Evolutionary conservation across 2,797 vertebrate species (phyloP), one percentile per base, ranked within the genome.

Genomic region (Prunella strophiata): DNA sequence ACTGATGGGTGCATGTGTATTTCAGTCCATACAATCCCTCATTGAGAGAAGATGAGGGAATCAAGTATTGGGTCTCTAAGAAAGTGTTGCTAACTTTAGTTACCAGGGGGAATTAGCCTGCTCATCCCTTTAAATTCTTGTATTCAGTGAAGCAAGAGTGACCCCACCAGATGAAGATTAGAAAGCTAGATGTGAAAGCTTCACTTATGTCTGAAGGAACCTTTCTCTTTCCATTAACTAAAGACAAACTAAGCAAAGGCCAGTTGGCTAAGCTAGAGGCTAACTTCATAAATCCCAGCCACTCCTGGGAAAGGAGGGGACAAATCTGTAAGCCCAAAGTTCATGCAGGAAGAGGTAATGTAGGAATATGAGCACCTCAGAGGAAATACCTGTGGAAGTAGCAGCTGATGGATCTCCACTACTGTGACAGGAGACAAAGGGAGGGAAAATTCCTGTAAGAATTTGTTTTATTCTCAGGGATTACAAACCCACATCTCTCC

Each of bases 151-250:
- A 85, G 90, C 85, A 91, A 94, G 72, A 88, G 82, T 95, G 94
- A 96, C 90, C 93, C 88, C 93, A 93, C 22, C 82, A 93, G 91
- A 91, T 93, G 45, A 88, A 93, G 73, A 85, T 38, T 29, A 63
- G 89, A 76, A 85, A 87, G 30, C 72, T 74, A 74, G 75, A 85
- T 32, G 10, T 38, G 43, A 43, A 78, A 17, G 54, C 81, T 85
- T 81, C 86, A n/a, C 21, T 52, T 16, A 7, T 48, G 36, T 70
- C 21, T 62, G 40, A 88, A 76, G 42, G 52, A 85, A 38, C n/a
- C 10, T 85, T 18, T 57, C 34, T 77, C 45, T 63, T 74, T 54
- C n/a, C 16, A 7, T 55, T 54, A 57, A 77, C 27, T 68, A 1
- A 0, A 76, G 45, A 54, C 23, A 91, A 79, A 70, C 20, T 55